Evolutionary conservation across 2,888 invertebrate genomes (phyloP).

Genomic region (Colostygia pectinataria): DNA sequence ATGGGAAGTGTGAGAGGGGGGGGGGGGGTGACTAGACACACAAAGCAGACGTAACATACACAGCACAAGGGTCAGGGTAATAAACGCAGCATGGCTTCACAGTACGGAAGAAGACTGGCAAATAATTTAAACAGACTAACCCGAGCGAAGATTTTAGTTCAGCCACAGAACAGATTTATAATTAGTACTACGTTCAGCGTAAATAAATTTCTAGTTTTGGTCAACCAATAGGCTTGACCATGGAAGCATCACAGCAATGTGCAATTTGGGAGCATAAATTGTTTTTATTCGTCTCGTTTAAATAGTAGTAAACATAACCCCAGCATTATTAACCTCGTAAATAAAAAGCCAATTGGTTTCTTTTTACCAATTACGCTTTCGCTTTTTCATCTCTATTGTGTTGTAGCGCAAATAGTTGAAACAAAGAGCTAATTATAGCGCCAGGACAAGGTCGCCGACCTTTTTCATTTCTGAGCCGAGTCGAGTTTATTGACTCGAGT

Average conservation of each 20-base stretch:
- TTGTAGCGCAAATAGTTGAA: conserved; percentile 30
- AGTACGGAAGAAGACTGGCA: no score
- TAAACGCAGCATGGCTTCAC: conserved; percentile 1
- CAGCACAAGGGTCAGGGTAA: background rate
- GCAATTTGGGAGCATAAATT: background rate
- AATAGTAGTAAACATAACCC: no score
- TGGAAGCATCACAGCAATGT: background rate
- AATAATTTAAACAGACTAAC: no score
- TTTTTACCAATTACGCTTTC: conserved; percentile 22
- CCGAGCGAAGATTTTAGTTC: no score
- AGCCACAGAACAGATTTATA: no score
- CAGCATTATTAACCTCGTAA: background rate
- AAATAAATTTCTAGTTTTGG: no score
- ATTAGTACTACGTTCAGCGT: no score
- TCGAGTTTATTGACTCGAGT: conserved; percentile 1
- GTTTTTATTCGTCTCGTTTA: no score
- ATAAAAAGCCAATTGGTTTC: background rate
- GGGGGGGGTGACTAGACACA: conserved; percentile 53
- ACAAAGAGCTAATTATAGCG: conserved; percentile 52
- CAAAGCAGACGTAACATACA: conserved; percentile 36
- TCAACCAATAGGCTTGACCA: no score
- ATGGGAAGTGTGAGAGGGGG: no score
- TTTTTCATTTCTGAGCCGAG: conserved; percentile 40
- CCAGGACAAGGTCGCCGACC: conserved; percentile 65
- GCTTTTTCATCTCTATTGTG: conserved; percentile 23